Base-by-base conservation (phyloP, 2,113 vertebrate genomes). In the Lathamus discolor region DNA sequence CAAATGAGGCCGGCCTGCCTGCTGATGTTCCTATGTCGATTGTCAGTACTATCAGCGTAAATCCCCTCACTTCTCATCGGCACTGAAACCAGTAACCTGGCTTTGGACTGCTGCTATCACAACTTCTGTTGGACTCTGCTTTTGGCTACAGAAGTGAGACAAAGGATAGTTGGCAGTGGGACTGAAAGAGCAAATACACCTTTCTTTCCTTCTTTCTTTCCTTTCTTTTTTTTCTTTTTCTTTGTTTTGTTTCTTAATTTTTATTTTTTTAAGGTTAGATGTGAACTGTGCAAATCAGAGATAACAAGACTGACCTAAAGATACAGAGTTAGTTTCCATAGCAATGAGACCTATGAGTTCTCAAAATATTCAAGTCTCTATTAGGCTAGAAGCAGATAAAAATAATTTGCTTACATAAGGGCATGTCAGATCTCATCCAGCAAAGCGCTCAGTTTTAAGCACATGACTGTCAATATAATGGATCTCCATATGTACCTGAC, bases 291-390 rank as follows among this genome's bases (percentile, higher is more conserved):
- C 44, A 64, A 84, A 86, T 93, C 48, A 55, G 41, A 93, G 76
- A 79, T 68, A 90, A 23, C 55, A 84, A 88, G 70, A 46, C 78
- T 96, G 88, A 96, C 91, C 92, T 93, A 77, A 92, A 94, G 96
- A 92, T 90, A 55, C 39, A 59, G 69, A 82, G 41, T 63, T 84
- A 83, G 95, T 97, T 96, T 92, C 96, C 95, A 96, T 96, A 95
- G 96, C 87, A 91, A 95, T 94, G 55, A 85, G 69, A 91, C 76
- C 46, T 91, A 68, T 92, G 78, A 61, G 17, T 91, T 88, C 78
- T 90, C 90, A 92, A 92, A 95, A 90, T 92, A 91, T 81, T 69
- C 64, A 46, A 83, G 25, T 44, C 28, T 87, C 46, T 91, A 77
- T 95, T 95, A 92, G 76, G 31, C 41, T 94, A 75, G 73, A 92